Percentiles rank a stretch among this genome's conserved stretches.
These are phyloP conservation scores for Cyanoliseus patagonus DNA, from an alignment of 2,113 vertebrate species.

Conservation along the genomic window DNA sequence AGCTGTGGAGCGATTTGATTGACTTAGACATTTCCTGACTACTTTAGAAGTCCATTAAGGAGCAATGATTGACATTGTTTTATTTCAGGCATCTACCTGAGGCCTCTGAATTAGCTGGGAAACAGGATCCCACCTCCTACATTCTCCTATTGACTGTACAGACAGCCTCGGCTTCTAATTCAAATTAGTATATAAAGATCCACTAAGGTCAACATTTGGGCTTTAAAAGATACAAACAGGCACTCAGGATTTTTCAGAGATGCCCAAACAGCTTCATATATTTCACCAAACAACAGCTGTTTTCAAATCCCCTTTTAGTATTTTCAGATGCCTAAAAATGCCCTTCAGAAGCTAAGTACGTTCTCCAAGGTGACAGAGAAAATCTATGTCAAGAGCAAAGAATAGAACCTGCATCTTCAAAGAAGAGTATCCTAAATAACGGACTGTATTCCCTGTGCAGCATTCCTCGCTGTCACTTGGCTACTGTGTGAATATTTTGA, in stretches of 20 bases:
- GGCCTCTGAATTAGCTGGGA: constrained; percentile 37
- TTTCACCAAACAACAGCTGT: neutral
- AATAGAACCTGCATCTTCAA: neutral
- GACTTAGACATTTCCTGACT: constrained; percentile 43
- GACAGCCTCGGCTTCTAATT: neutral
- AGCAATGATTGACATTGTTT: constrained; percentile 35
- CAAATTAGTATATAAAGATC: neutral
- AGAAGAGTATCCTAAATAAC: neutral
- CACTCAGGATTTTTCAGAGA: neutral
- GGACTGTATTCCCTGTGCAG: neutral
- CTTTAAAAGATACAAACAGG: neutral
- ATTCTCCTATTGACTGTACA: neutral
- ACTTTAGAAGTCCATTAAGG: constrained; percentile 59
- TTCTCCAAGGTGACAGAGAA: neutral
- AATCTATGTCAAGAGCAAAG: neutral
- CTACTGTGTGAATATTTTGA: neutral
- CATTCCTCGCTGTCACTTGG: neutral
- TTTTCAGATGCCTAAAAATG: neutral
- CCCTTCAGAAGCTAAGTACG: neutral
- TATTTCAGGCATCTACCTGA: constrained; percentile 53
- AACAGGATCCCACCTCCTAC: neutral
- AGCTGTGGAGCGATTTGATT: constrained; percentile 10
- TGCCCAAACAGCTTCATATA: neutral
- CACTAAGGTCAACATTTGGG: neutral
- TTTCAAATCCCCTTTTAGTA: neutral